These are phyloP conservation scores for Dasysyrphus albostriatus DNA, from an alignment of 2,888 invertebrate genomes.

Conservation along the genomic window DNA sequence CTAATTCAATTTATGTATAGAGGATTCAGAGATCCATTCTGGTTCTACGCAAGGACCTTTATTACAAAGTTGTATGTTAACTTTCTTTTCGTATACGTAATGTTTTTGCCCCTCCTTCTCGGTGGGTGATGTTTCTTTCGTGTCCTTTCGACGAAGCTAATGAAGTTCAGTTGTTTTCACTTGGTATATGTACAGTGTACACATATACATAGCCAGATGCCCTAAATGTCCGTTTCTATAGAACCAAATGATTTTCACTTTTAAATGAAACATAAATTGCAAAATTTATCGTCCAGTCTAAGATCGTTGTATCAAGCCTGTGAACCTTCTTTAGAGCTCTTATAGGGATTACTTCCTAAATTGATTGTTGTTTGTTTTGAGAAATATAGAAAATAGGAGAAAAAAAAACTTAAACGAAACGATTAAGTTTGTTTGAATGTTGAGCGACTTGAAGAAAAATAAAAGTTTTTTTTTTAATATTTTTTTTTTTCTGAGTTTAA, in stretches of 20 bases:
- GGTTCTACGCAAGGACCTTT: conserved; percentile 3
- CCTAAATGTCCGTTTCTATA: neutral
- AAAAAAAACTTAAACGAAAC: conserved; percentile 15
- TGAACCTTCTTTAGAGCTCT: conserved; percentile 1
- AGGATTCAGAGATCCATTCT: conserved; percentile 14
- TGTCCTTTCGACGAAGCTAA: conserved; percentile 51
- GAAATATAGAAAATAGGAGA: neutral
- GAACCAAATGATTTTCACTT: conserved; percentile 53
- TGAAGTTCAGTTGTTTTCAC: conserved; percentile 72
- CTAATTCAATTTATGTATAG: conserved; percentile 66
- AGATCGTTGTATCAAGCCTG: conserved; percentile 9
- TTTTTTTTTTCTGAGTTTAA: neutral
- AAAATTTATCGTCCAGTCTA: conserved; percentile 65
- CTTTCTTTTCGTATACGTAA: conserved; percentile 2
- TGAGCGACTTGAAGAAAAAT: neutral
- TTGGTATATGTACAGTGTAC: conserved; percentile 34
- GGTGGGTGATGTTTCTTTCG: neutral
- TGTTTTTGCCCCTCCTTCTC: conserved; percentile 1
- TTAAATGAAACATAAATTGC: conserved; percentile 72
- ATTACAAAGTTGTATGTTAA: neutral
- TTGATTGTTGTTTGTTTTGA: conserved; percentile 54
- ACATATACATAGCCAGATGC: neutral
- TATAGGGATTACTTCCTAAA: conserved; percentile 57
- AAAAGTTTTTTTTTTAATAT: conserved; percentile 10
- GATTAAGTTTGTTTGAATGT: neutral